A percentile compares a stretch with the other conserved stretches of the same genome.
phyloP scores from a whole-genome alignment of 53 echinoderm and acorn worm species.

The Paracentrotus lividus region DNA sequence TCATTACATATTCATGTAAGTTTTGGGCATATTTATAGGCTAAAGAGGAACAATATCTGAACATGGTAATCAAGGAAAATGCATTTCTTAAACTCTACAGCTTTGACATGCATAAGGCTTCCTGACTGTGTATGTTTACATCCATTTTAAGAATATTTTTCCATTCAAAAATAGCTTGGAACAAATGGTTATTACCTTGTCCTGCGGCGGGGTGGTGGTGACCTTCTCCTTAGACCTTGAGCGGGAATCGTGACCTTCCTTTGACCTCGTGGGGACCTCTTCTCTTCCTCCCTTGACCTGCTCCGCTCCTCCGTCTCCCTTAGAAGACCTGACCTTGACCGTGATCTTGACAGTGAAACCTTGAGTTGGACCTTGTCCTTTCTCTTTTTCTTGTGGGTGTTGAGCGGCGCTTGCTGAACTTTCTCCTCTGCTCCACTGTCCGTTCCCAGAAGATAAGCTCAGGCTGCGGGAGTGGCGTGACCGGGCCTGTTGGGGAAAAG shows the following conservation, averaged over 20 bases:
- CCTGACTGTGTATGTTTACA: too few relatives aligned
- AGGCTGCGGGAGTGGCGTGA: conserved; percentile 12
- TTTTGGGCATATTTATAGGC: too few relatives aligned
- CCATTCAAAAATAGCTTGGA: too few relatives aligned
- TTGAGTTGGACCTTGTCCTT: conserved; percentile 56
- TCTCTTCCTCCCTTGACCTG: conserved; percentile 28
- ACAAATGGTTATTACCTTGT: conserved; percentile 75
- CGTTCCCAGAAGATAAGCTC: conserved; percentile 39
- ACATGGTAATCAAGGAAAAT: too few relatives aligned
- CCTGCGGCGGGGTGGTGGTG: conserved; percentile 74
- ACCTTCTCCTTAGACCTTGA: conserved; percentile 72
- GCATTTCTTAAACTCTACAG: too few relatives aligned
- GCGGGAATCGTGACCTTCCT: conserved; percentile 77
- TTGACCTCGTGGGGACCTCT: conserved; percentile 69
- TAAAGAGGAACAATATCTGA: too few relatives aligned
- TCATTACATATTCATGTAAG: too few relatives aligned
- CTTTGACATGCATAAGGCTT: too few relatives aligned
- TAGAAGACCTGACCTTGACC: conserved; percentile 79
- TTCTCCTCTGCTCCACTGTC: background rate
- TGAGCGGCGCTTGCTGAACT: background rate
- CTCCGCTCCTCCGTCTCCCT: conserved; percentile 74
- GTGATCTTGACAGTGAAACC: conserved; percentile 75
- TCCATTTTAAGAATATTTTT: too few relatives aligned
- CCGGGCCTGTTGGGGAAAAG: conserved; percentile 63
- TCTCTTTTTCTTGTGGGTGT: conserved; percentile 49